These are phyloP conservation scores for Desmophyllum pertusum DNA, from an alignment of 92 coral and sea anemone species.

Conservation along the genomic window DNA sequence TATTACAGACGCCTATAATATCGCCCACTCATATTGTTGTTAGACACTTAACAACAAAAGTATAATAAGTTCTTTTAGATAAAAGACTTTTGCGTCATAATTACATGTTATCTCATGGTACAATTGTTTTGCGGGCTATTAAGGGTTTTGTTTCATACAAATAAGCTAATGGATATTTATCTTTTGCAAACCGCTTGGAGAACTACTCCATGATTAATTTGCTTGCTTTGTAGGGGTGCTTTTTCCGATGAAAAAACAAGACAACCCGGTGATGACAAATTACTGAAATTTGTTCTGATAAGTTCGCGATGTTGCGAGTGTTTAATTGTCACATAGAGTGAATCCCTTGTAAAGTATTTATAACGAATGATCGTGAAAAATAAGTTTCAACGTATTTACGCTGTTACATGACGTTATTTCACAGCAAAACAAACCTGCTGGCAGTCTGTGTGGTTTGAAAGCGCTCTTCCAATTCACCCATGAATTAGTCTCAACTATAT, in stretches of 20 bases:
- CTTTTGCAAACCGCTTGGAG: not conserved
- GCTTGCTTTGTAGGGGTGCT: constrained; percentile 1
- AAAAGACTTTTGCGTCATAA: constrained; percentile 1
- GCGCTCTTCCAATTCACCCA: not conserved
- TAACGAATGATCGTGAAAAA: not conserved
- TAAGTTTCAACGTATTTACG: not conserved
- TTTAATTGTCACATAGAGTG: not conserved
- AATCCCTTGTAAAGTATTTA: not conserved
- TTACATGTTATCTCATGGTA: not conserved
- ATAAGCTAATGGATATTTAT: not conserved
- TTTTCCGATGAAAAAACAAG: not conserved
- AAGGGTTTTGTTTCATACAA: not conserved
- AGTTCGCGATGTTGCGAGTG: not conserved
- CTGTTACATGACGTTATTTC: not conserved
- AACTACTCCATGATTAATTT: constrained; percentile 9
- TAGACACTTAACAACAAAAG: not conserved
- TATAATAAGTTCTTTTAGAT: constrained; percentile 6
- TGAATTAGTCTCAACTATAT: no score
- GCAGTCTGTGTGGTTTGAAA: not conserved
- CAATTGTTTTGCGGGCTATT: not conserved
- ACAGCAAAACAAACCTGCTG: not conserved
- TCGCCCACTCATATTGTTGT: not conserved
- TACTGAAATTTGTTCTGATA: not conserved
- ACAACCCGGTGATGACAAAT: not conserved
- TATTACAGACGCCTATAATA: not conserved